Conservation (phyloP, 2,797 vertebrate genomes). For the Pygocentrus nattereri region DNA sequence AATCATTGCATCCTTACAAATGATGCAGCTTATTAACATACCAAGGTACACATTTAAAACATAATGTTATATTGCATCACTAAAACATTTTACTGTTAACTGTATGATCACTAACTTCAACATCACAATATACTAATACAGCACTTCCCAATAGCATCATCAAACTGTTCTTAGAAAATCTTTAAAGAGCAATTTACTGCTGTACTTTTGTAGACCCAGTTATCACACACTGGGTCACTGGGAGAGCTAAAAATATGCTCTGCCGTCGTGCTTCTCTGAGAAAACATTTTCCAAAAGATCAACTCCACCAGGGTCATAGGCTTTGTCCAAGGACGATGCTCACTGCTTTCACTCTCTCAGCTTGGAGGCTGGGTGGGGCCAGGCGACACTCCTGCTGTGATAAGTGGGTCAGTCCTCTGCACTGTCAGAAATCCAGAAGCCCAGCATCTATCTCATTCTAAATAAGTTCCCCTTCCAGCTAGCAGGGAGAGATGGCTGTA, state of each 20-base stretch:
- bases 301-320: slow-evolving; percentile 23
- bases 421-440: slow-evolving; percentile 35
- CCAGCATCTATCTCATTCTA: slow-evolving; percentile 23
- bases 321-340: slow-evolving; percentile 38
- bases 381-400: background rate
- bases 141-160: background rate
- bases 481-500: background rate
- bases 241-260: slow-evolving; percentile 15
- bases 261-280: slow-evolving; percentile 14
- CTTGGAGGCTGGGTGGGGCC: background rate
- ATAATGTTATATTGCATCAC: too few species aligned
- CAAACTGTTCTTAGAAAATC: background rate
- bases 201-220: background rate
- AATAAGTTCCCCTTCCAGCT: slow-evolving; percentile 20
- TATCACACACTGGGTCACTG: slow-evolving; percentile 4
- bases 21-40: too few species aligned
- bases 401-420: slow-evolving; percentile 31
- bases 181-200: background rate
- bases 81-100: too few species aligned
- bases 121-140: background rate
- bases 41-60: too few species aligned
- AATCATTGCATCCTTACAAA: too few species aligned
- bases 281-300: slow-evolving; percentile 43
- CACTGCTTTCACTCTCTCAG: background rate
- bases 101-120: too few species aligned